These are phyloP conservation scores for Cyprinodon diabolis DNA, from an alignment of 2,797 vertebrate genomes.

Conservation along the genomic window DNA sequence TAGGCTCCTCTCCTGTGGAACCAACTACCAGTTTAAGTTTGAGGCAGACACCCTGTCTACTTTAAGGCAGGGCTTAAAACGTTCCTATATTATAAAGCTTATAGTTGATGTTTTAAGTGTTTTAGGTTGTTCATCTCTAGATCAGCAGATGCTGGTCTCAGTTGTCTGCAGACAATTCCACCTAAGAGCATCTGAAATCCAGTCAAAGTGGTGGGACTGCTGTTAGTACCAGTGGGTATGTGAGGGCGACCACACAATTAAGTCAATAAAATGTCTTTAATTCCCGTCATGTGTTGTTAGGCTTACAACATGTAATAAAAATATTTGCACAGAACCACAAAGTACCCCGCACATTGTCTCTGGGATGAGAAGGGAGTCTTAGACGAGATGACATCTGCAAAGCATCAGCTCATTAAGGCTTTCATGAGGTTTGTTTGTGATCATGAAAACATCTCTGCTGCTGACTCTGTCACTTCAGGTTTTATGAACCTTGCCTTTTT, in stretches of 20 bases:
- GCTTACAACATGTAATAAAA: slow-evolving; percentile 9
- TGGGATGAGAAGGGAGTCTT: slow-evolving; percentile 22
- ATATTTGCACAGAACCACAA: slow-evolving; percentile 18
- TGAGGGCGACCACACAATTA: neutral
- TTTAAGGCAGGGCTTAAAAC: no score
- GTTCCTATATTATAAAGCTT: no score
- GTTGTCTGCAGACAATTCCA: no score
- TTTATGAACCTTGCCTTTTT: slow-evolving; percentile 26
- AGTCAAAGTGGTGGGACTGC: neutral
- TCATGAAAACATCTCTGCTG: slow-evolving; percentile 31
- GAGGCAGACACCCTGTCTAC: no score
- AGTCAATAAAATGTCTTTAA: neutral
- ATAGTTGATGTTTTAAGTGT: no score
- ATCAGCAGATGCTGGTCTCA: no score
- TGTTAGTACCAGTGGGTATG: neutral
- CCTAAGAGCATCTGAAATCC: neutral
- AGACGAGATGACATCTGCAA: slow-evolving; percentile 54
- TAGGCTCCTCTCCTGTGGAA: no score
- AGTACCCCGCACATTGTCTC: slow-evolving; percentile 23
- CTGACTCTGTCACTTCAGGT: slow-evolving; percentile 26
- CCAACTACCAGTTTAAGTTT: no score
- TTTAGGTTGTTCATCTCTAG: no score
- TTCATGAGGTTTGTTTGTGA: slow-evolving; percentile 52
- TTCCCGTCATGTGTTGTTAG: slow-evolving; percentile 26
- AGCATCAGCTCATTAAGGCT: slow-evolving; percentile 42